A percentile compares a stretch with the other conserved stretches of the same genome.
phyloP scores from a whole-genome alignment of 1,140 invertebrate genomes.

The Drosophila insularis region DNA sequence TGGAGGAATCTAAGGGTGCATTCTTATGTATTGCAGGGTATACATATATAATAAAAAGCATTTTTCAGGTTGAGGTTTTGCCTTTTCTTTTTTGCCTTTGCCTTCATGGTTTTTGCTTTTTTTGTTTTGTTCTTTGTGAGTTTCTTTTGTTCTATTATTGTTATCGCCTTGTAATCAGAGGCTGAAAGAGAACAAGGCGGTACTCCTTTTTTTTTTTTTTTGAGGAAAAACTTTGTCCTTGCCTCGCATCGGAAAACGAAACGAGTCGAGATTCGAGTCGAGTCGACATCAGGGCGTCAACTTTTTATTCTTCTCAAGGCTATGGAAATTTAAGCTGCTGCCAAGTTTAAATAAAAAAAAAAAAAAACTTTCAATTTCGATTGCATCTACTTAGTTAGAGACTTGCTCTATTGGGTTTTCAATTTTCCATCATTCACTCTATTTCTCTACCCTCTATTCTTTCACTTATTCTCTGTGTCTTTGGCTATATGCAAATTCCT shows the following conservation, averaged over 20 bases:
- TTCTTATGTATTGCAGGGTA: neutral
- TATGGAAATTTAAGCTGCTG: constrained; percentile 10
- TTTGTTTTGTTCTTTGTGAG: constrained; percentile 20
- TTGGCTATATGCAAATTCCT: constrained; percentile 32
- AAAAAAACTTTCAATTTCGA: constrained; percentile 44
- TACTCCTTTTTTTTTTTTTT: neutral
- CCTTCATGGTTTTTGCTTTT: neutral
- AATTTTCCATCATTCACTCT: neutral
- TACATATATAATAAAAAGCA: neutral
- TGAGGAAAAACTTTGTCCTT: constrained; percentile 38
- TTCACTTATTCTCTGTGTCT: neutral
- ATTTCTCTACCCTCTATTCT: neutral
- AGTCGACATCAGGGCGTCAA: neutral
- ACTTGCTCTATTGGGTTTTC: neutral
- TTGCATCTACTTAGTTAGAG: constrained; percentile 24
- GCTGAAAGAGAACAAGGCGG: constrained; percentile 5
- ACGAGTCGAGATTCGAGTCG: neutral
- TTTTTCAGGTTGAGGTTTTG: constrained; percentile 46
- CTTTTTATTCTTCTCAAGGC: neutral
- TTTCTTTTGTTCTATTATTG: constrained; percentile 49
- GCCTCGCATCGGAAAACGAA: neutral
- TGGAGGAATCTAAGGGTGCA: too few species aligned
- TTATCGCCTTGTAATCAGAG: constrained; percentile 60
- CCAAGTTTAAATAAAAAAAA: constrained; percentile 24
- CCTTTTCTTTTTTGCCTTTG: neutral